Base-by-base conservation (phyloP, 2,888 invertebrate species). In the Smittia aterrima region DNA sequence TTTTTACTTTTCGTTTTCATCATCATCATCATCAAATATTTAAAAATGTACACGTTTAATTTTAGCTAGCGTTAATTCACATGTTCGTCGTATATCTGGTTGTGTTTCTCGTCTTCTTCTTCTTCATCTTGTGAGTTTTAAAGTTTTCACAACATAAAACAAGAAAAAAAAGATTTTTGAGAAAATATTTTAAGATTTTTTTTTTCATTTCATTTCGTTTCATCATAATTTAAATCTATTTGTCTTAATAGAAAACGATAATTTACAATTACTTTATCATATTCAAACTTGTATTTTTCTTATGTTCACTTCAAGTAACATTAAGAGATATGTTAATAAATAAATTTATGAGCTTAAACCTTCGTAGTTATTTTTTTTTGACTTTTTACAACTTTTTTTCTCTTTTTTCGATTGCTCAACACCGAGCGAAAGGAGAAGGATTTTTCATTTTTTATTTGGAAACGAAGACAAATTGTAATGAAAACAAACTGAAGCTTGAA, bases 281-380 rank as follows among this genome's bases (percentile, higher is more conserved):
- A 53, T 71, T 54, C 40, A 70, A 70, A 64, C 64, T 13, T 64
- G 1, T 67, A 41, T 67, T 38, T 67, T 32, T 72, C 72, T 72
- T 62, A 72, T 72, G 54, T 62, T 72, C 62, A 72, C 72, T 72
- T 72, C 72, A 72, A 62, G 72, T 72, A 72, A 72, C 72, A 72
- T 72, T 72, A 72, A 72, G 72, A 70, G 70, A 72, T 72, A 72
- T 72, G 72, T 72, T 72, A 64, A 27, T 64, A 27, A 64, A 64
- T 64, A 72, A 72, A 72, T 58, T 58, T 58, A 58, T 58, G 32
- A 58, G 58, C 58, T 58, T 58, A 58, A 58, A 58, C 9, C 18
- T 22, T 58, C 58, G 58, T 72, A 72, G 54, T 53, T 72, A 58
- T 72, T 62, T 38, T n/a, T n/a, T n/a, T 27, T 71, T 32, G 18